Conservation (phyloP, 2,888 invertebrate species). For the Aporophyla lueneburgensis region DNA sequence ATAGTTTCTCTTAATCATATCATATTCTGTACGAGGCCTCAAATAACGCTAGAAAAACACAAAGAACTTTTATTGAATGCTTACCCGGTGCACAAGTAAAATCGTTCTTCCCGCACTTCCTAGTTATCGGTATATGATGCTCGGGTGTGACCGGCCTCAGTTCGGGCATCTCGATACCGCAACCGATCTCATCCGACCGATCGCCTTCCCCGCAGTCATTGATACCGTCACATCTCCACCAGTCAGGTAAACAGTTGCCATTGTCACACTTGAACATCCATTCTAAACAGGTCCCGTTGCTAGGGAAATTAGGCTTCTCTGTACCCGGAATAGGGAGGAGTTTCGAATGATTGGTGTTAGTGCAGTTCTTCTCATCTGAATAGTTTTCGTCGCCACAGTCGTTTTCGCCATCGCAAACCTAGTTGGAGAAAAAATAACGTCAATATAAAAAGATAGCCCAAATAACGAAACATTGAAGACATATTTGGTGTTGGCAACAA, state of each 20-base stretch:
- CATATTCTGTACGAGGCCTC: not conserved
- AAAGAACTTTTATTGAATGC: not conserved
- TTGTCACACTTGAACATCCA: constrained; percentile 95
- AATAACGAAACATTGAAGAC: not conserved
- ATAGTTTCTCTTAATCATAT: not conserved
- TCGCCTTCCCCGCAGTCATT: constrained; percentile 95
- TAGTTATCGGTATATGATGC: constrained; percentile 64
- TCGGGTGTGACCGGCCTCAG: constrained; percentile 74
- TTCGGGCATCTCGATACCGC: constrained; percentile 77
- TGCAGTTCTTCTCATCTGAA: constrained; percentile 94
- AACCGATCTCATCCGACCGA: constrained; percentile 93
- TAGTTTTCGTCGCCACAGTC: constrained; percentile 93
- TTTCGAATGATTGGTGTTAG: constrained; percentile 79
- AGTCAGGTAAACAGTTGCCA: constrained; percentile 93
- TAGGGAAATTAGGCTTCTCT: constrained; percentile 76
- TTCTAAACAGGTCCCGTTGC: constrained; percentile 91
- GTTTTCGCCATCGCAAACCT: constrained; percentile 93
- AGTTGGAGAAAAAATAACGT: not conserved
- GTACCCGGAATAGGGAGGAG: constrained; percentile 76
- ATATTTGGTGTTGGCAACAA: not conserved
- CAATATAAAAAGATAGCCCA: not conserved
- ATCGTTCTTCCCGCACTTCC: constrained; percentile 83
- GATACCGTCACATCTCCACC: constrained; percentile 95
- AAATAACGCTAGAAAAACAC: not conserved
- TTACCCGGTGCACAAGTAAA: constrained; percentile 86